Base-by-base conservation (phyloP, 2,113 vertebrate genomes). In the Sigmodon hispidus region DNA sequence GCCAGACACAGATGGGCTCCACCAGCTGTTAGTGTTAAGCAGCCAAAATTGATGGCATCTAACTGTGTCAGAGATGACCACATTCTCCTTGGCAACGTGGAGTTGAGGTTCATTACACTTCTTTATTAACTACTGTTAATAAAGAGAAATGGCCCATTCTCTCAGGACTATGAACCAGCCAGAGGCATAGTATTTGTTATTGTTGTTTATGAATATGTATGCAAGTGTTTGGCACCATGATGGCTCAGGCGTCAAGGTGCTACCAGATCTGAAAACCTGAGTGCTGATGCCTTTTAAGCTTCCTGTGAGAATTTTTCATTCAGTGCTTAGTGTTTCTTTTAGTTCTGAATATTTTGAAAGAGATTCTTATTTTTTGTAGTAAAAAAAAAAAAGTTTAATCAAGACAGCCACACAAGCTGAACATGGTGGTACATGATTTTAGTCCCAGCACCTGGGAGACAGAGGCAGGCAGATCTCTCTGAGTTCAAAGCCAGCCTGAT, bases 271-370 rank as follows among this genome's bases (percentile, higher is more conserved):
- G 50, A 48, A 45, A 43, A 43, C 73, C 70, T 40, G 34, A 59
- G 81, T 48, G n/a, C 90, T 40, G 94, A 40, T 75, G 45, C 17
- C 40, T 29, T 93, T 89, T 52, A 31, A 72, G n/a, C 70, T 91
- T 75, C 70, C 57, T 8, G 24, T 22, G 31, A 96, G 40, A 21
- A n/a, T n/a, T n/a, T n/a, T n/a, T n/a, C n/a, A n/a, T 57, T 57
- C 4, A 57, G 17, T 3, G 15, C 17, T 57, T 57, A 57, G 55
- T 57, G 15, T 57, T 57, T 57, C 17, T 48, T 83, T 93, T 72
- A 77, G 57, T 84, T 70, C 63, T 89, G 34, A 84, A 79, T 83
- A 91, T 93, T 95, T 55, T 91, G 84, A 91, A 96, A n/a, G 55
- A 24, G 34, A 43, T 73, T 57, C 55, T 73, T 86, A 91, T 94